Evolutionary conservation across 2,113 vertebrate genomes (phyloP).

Genomic region (Chaenogobius annularis): DNA sequence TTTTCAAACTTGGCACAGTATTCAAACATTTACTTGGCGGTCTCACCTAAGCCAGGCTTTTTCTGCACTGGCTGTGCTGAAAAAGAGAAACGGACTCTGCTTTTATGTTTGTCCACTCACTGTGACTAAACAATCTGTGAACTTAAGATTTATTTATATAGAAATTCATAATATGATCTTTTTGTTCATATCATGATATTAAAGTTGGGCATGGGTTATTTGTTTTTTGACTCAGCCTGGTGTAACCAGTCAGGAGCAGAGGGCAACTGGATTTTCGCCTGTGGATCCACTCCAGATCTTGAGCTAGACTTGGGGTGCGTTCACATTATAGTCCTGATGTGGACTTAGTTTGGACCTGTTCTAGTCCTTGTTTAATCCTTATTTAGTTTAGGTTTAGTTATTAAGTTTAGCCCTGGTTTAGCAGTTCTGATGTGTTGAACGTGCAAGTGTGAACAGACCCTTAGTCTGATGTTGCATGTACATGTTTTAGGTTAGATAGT

Average conservation of each 20-base stretch:
- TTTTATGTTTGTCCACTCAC: not conserved
- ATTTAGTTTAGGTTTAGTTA: too few species aligned
- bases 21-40: not conserved
- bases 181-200: too few species aligned
- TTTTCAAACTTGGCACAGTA: constrained; percentile 3
- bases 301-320: not conserved
- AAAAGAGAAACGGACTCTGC: not conserved
- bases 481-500: not conserved
- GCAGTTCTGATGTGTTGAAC: too few species aligned
- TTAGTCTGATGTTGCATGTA: too few species aligned
- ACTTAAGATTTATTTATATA: not conserved
- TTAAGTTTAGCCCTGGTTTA: too few species aligned
- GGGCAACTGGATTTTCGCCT: not conserved
- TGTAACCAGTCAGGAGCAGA: not conserved
- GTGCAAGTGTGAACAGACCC: too few species aligned
- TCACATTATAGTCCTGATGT: too few species aligned
- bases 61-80: not conserved
- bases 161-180: not conserved
- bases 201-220: too few species aligned
- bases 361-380: too few species aligned
- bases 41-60: not conserved
- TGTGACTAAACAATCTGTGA: not conserved
- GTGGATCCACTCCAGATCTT: not conserved
- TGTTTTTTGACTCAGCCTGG: not conserved
- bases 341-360: too few species aligned